phyloP scores from a whole-genome alignment of 1,140 invertebrate genomes.

The Bilobella aurantiaca region DNA sequence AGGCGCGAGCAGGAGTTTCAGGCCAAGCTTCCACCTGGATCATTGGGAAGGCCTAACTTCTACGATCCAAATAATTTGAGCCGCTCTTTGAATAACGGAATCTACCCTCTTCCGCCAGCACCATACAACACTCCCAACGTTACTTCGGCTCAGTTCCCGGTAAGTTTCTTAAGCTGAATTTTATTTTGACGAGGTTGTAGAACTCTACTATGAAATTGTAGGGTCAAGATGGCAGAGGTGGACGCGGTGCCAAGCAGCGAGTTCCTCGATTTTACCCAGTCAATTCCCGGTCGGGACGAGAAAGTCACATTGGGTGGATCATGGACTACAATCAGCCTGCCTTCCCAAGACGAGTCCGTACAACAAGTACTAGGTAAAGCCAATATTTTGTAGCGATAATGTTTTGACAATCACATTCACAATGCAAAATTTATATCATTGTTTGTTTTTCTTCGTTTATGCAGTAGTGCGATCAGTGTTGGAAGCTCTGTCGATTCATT shows the following conservation, averaged over 20 bases:
- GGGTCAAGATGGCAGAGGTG: slow-evolving; percentile 3
- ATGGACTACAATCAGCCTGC: slow-evolving; percentile 59
- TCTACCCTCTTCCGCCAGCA: slow-evolving; percentile 61
- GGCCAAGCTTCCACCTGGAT: not conserved
- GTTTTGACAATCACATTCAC: not conserved
- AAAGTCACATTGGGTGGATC: slow-evolving; percentile 95
- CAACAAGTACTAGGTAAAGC: slow-evolving; percentile 51
- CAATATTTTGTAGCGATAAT: not conserved
- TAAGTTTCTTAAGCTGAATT: slow-evolving; percentile 19
- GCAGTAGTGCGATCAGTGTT: slow-evolving; percentile 42
- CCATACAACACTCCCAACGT: slow-evolving; percentile 36
- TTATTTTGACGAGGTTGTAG: not conserved
- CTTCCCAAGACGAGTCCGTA: slow-evolving; percentile 60
- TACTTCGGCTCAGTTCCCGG: slow-evolving; percentile 4
- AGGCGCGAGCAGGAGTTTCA: not conserved
- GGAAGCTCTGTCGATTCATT: slow-evolving; percentile 50
- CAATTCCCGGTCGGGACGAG: slow-evolving; percentile 43
- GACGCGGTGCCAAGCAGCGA: not conserved
- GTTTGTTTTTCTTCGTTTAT: not conserved
- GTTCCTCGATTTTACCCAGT: slow-evolving; percentile 28
- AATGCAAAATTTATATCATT: too few relatives aligned
- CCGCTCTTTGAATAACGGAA: not conserved
- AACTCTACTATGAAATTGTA: slow-evolving; percentile 1
- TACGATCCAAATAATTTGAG: not conserved
- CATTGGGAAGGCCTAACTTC: not conserved